Conservation (phyloP, 2,797 vertebrate genomes). For the Anguilla pacifica region DNA sequence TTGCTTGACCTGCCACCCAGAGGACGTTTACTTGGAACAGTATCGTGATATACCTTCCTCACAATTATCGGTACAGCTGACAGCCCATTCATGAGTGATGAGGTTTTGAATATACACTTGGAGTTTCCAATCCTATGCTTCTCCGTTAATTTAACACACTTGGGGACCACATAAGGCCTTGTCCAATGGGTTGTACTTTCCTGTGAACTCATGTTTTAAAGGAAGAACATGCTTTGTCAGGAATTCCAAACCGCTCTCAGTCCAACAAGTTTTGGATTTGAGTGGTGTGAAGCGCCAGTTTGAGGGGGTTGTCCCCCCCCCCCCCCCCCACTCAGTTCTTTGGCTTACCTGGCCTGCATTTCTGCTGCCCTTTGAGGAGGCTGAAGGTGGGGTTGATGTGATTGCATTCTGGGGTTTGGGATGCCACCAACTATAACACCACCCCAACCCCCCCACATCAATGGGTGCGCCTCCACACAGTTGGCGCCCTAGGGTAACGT, state of each 20-base stretch:
- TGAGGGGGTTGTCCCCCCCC: too few relatives aligned
- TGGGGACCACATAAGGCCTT: neutral
- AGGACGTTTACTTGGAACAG: slow-evolving; percentile 29
- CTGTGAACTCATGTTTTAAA: neutral
- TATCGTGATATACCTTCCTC: slow-evolving; percentile 10
- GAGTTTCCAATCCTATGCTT: neutral
- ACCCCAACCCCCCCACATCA: too few relatives aligned
- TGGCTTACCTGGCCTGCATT: too few relatives aligned
- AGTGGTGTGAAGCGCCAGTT: too few relatives aligned
- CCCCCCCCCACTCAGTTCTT: too few relatives aligned
- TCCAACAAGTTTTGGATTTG: neutral
- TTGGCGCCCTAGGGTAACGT: too few relatives aligned
- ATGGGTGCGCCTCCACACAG: too few relatives aligned
- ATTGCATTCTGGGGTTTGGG: neutral
- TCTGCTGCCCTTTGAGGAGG: too few relatives aligned
- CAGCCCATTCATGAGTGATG: neutral
- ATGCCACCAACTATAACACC: neutral
- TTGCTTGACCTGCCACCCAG: slow-evolving; percentile 40
- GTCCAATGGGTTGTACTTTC: neutral
- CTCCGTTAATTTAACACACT: neutral
- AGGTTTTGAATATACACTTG: neutral
- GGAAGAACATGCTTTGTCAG: neutral
- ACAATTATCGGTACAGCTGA: neutral
- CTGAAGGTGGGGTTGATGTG: neutral
- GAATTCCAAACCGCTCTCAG: neutral